phyloP scores from a whole-genome alignment of 1,140 invertebrate genomes.

The Nebria ingens region DNA sequence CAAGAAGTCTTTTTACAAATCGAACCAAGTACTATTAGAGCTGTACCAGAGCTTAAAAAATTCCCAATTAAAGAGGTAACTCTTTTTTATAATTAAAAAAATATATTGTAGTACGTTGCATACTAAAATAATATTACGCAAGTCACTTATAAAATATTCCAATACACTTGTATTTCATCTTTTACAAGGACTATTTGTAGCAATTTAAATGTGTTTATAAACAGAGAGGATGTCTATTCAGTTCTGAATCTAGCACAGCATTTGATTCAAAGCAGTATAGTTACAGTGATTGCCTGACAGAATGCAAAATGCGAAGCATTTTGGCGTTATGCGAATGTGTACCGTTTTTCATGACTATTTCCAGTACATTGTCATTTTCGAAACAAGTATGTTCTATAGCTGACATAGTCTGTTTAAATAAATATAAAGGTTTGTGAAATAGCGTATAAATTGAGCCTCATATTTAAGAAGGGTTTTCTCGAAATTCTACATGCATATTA shows the following conservation, averaged over 20 bases:
- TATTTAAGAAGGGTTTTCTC: too few relatives aligned
- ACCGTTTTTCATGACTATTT: conserved; percentile 32
- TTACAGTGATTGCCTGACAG: conserved; percentile 41
- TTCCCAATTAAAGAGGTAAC: background rate
- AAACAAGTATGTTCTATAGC: conserved; percentile 28
- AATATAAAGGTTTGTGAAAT: conserved; percentile 38
- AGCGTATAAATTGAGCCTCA: too few relatives aligned
- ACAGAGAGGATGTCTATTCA: background rate
- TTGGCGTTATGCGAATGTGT: conserved; percentile 37
- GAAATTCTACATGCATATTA: too few relatives aligned
- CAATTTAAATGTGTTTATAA: too few relatives aligned
- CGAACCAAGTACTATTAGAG: background rate
- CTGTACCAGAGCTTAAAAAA: background rate
- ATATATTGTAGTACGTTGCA: background rate
- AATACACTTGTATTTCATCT: too few relatives aligned
- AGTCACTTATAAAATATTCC: too few relatives aligned
- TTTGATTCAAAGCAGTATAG: conserved; percentile 33
- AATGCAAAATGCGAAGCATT: conserved; percentile 37
- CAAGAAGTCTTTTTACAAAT: background rate
- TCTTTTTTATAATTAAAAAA: background rate
- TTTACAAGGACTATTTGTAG: too few relatives aligned
- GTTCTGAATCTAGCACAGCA: background rate
- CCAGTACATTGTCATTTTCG: background rate
- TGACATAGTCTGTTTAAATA: conserved; percentile 34
- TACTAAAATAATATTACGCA: background rate